phyloP scores from a whole-genome alignment of 2,113 vertebrate species.

The Mastomys coucha region DNA sequence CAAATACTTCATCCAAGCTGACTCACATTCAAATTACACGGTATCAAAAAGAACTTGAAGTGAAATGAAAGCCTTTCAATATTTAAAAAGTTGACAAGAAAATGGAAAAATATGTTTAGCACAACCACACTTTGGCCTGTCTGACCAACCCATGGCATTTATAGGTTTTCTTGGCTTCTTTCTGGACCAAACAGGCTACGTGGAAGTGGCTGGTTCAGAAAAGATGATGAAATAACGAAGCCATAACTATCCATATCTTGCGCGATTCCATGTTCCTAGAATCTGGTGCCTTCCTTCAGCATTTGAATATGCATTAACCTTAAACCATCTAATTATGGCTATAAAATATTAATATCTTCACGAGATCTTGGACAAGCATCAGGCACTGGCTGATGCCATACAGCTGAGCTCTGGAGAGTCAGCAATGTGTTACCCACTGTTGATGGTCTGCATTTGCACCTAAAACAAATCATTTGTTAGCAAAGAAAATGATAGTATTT shows the following conservation, averaged over 20 bases:
- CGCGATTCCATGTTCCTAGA: background rate
- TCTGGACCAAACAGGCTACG: background rate
- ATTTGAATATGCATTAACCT: background rate
- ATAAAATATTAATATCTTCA: background rate
- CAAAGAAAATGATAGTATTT: background rate
- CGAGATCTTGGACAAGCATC: background rate
- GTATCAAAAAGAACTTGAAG: background rate
- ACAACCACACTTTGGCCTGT: background rate
- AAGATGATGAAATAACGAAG: background rate
- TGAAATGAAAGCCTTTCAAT: background rate
- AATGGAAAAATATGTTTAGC: background rate
- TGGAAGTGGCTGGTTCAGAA: background rate
- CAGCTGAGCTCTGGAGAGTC: background rate
- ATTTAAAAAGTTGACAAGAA: background rate
- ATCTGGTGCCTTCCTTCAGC: background rate
- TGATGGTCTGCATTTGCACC: background rate
- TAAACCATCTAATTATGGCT: background rate
- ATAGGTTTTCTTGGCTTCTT: background rate
- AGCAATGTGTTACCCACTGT: background rate
- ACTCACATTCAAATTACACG: background rate
- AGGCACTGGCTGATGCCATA: background rate
- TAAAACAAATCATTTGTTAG: background rate
- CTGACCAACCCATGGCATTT: no score
- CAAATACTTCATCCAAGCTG: background rate
- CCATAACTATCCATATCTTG: no score